Evolutionary conservation across 2,113 vertebrate species (phyloP).

Genomic region (Mesitornis unicolor): DNA sequence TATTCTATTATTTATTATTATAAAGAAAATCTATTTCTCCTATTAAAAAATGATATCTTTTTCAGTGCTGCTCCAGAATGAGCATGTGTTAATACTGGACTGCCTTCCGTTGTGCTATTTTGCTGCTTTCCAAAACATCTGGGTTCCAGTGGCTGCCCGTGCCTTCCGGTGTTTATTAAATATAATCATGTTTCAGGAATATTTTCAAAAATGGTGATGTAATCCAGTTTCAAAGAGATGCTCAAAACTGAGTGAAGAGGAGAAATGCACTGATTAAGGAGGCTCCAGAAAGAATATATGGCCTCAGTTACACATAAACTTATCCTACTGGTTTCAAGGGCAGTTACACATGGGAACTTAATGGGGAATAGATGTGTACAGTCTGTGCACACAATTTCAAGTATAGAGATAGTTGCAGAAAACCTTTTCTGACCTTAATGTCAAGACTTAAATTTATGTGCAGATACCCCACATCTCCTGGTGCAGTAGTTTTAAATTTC

Average conservation of each 20-base stretch:
- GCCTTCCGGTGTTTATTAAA: slow-evolving; percentile 3
- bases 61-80: neutral
- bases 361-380: neutral
- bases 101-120: neutral
- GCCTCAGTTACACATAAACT: neutral
- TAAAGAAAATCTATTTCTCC: no score
- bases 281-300: neutral
- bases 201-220: neutral
- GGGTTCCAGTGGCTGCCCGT: neutral
- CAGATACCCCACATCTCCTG: neutral
- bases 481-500: neutral
- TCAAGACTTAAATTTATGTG: accelerated
- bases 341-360: accelerated
- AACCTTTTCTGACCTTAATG: neutral
- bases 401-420: neutral
- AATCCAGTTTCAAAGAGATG: neutral
- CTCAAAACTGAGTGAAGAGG: neutral
- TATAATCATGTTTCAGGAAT: neutral
- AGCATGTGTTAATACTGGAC: neutral
- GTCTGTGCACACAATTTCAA: neutral
- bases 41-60: no score
- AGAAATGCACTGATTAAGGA: neutral
- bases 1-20: no score
- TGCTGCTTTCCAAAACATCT: neutral
- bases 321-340: neutral